Conservation (phyloP, 2,888 invertebrate genomes). For the Abrostola tripartita region DNA sequence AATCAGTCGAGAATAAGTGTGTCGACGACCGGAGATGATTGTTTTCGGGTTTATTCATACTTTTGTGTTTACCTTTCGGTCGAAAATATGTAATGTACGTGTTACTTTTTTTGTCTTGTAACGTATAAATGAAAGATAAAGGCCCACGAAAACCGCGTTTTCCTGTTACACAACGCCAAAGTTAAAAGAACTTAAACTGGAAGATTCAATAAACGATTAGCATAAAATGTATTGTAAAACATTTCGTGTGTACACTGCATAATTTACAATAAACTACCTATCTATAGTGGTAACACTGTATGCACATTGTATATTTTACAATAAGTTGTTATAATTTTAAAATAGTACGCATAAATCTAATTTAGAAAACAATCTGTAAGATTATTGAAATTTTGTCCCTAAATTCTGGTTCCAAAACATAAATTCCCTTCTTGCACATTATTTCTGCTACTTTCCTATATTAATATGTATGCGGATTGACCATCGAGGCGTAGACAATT, state of each 20-base stretch:
- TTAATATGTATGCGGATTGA: conserved; percentile 68
- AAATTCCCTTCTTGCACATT: conserved; percentile 51
- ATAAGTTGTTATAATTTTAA: background rate
- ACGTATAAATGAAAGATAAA: background rate
- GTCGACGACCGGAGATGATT: conserved; percentile 53
- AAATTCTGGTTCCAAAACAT: conserved; percentile 28
- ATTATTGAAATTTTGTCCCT: conserved; percentile 18
- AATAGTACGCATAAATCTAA: background rate
- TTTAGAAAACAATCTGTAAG: background rate
- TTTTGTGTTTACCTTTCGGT: conserved; percentile 25
- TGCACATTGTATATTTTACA: background rate
- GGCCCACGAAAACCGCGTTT: background rate
- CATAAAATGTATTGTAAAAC: background rate
- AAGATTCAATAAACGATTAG: background rate
- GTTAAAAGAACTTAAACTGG: background rate
- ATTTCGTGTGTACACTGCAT: conserved; percentile 2
- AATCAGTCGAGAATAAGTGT: conserved; percentile 57
- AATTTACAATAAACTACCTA: background rate
- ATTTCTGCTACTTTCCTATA: conserved; percentile 65
- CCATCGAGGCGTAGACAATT: conserved; percentile 77
- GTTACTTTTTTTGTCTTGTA: background rate
- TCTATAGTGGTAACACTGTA: background rate
- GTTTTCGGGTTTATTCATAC: conserved; percentile 34
- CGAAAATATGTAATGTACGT: background rate
- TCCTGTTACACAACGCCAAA: conserved; percentile 20